Base-by-base conservation (phyloP, 2,797 vertebrate genomes). In the Pipistrellus pipistrellus region DNA sequence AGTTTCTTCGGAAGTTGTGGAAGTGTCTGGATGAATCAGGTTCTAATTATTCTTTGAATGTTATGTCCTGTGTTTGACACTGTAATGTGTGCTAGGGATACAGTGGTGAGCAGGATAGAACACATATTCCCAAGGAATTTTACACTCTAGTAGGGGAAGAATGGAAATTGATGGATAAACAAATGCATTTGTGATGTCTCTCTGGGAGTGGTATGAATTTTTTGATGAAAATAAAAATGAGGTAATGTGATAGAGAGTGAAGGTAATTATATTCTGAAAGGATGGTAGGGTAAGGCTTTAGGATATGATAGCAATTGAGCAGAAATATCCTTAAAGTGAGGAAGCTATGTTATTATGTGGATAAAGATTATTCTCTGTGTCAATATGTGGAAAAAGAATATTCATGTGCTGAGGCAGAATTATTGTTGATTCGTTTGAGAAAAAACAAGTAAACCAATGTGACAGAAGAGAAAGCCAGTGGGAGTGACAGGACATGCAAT, bases 261-360 rank as follows among this genome's bases (percentile, higher is more conserved):
- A 92, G 10, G 69, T 14, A 13, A 88, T 82, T n/a, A 66, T 94
- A 32, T 90, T 93, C 57, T 92, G 35, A 78, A 91, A 93, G 20
- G 13, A 73, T 75, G 15, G 35, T 27, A 38, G 73, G 6, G 0
- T 46, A 94, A 73, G 32, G 30, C 27, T 35, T 93, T 4, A 69
- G 11, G 68, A 81, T 10, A 82, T 78, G n/a, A 77, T 46, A 83
- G 64, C 4, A n/a, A 46, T 48, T 80, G 51, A 91, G 30, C 6
- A 66, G 7, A 48, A 51, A 23, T 14, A 46, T 46, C 4, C 27
- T 87, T 59, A 72, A 77, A 32, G 2, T 38, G 9, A 84, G 17
- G 38, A 11, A 76, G 20, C 1, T 72, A 38, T 76, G 41, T 73
- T 57, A 53, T 10, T 23, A 41, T 6, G 15, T 35, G 4, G 27